Conservation (phyloP, 1,140 invertebrate genomes). For the Aplysia californica region DNA sequence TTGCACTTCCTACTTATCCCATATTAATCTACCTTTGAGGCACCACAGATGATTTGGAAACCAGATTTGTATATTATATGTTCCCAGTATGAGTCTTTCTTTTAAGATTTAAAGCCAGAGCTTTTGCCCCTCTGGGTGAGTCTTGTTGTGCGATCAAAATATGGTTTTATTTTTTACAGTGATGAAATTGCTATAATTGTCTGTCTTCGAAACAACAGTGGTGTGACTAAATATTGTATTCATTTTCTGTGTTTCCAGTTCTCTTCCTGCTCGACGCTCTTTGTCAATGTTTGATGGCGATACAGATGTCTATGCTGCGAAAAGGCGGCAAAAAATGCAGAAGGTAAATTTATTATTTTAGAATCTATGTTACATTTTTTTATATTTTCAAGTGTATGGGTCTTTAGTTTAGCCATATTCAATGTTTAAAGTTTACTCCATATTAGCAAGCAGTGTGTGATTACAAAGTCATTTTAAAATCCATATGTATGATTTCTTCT, state of each 20-base stretch:
- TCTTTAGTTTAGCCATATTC: too few species aligned
- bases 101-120: background rate
- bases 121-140: background rate
- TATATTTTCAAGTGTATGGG: too few species aligned
- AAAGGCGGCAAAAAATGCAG: slow-evolving; percentile 51
- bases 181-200: background rate
- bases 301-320: slow-evolving; percentile 44
- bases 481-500: too few species aligned
- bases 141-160: background rate
- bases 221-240: background rate
- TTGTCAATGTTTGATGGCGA: slow-evolving; percentile 44
- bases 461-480: too few species aligned
- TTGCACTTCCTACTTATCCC: background rate
- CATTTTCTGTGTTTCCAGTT: slow-evolving; percentile 28
- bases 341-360: slow-evolving; percentile 38
- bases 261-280: slow-evolving; percentile 34
- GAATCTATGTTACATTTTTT: background rate
- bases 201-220: background rate
- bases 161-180: background rate
- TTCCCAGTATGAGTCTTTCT: background rate
- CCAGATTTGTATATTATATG: background rate
- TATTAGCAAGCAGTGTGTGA: too few species aligned
- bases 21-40: background rate
- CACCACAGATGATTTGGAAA: background rate
- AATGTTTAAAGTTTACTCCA: too few species aligned